Evolutionary conservation across 2,113 vertebrate species (phyloP), one percentile per base, ranked within the genome.

Genomic region (Ardeotis arabs): DNA sequence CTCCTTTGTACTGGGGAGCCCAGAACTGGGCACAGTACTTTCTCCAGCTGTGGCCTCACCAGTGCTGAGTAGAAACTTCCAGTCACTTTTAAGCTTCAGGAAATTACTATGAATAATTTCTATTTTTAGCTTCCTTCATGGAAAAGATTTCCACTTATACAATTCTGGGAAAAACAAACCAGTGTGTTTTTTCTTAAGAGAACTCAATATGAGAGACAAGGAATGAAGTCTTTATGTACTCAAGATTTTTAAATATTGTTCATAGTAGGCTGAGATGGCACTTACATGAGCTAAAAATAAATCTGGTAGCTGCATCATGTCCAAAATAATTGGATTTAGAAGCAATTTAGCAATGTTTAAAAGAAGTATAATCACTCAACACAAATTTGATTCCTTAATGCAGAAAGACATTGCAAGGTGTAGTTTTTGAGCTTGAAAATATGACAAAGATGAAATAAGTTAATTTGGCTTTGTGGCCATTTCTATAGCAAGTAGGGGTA

Each of bases 271-370:
- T 80, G 63, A 92, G 72, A 76, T 39, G 21, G 29, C 12, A 79
- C 9, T 79, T 60, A 88, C 7, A 73, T 14, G 16, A 95, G 41
- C 89, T 66, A 95, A 89, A 67, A 92, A 94, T 90, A 96, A 92
- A 73, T 64, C 63, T 86, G 49, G 21, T 60, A 80, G 53, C 75
- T 88, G 35, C 2, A 2, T 94, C 63, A 84, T 92, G 41, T 73
- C 67, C 80, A 64, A 92, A 94, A 86, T 76, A 92, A 92, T 58
- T 77, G 10, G 23, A 89, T 88, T 94, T 86, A 83, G 84, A 86
- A 91, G 68, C 27, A 90, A 84, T 86, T 89, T 66, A 94, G 50
- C 33, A 49, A 58, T 21, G 8, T 62, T 80, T 89, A 77, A 76
- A 92, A 95, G 17, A 83, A 73, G 35, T 25, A 80, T 33, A 92